Evolutionary conservation across 2,888 invertebrate genomes (phyloP), one percentile per base, ranked within the genome.

Genomic region (Dryobotodes eremita): DNA sequence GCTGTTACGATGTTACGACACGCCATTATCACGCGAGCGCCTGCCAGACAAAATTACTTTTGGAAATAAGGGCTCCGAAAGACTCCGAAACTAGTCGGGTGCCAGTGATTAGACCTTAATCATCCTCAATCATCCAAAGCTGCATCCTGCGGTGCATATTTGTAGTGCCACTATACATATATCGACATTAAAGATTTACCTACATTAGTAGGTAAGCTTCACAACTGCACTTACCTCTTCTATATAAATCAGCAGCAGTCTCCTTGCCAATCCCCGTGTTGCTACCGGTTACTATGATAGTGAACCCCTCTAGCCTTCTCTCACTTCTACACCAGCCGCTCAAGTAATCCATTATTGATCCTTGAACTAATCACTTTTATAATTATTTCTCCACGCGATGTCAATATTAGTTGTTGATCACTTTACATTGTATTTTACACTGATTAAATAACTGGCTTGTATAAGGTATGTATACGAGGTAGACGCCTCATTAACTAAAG

Each of bases 211-310:
- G 7, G 46, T 0, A 31, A 17, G 23, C 11, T 42, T 76, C 42
- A 42, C 20, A 80, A 46, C 26, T 42, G 15, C 20, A 85, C 85
- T 81, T 89, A 97, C 97, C 97, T 90, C 97, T 93, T 79, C 88
- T 88, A 80, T 94, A 97, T 59, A 97, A 92, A 90, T 98, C 97
- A 80, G 94, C 90, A 0, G 97, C 97, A 4, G 98, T 97, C 94
- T 98, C 98, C 94, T 97, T 98, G 10, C 98, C 98, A 81, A 98
- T 98, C 15, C 98, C 98, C 15, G 97, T 97, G 92, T 98, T 98
- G 50, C 98, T 97, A 59, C 98, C 98, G 0, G 97, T 97, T 15
- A 97, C 92, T 15, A 97, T 90, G 3, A 94, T 95, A 69, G 95
- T 94, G 88, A 93, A 82, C 88, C 97, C 94, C 92, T 95, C 94